A percentile compares a stretch with the other conserved stretches of the same genome.
Conservation (phyloP, 2,797 vertebrate species). For the Coregonus ussuriensis region DNA sequence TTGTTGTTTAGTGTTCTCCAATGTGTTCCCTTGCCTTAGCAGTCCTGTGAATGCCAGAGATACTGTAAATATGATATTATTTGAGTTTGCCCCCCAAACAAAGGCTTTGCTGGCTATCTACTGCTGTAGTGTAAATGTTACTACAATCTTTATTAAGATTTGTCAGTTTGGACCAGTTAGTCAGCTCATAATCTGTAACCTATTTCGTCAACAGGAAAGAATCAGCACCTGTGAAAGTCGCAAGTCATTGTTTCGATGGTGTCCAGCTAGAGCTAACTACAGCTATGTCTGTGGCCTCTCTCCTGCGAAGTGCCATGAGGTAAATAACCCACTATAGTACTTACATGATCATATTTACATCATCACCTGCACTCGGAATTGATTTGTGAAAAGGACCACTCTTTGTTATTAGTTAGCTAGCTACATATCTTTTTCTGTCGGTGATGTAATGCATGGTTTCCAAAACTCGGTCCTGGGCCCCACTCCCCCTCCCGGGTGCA, state of each 20-base stretch:
- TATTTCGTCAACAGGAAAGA: not conserved
- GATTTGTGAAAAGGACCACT: too few relatives aligned
- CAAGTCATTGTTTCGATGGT: not conserved
- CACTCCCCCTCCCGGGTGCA: too few relatives aligned
- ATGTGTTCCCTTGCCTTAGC: not conserved
- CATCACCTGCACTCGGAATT: not conserved
- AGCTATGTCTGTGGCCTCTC: constrained; percentile 63
- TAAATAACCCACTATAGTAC: constrained; percentile 18
- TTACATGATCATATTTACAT: not conserved
- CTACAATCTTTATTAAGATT: not conserved
- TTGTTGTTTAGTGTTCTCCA: not conserved
- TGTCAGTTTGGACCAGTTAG: not conserved
- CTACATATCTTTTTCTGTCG: too few relatives aligned
- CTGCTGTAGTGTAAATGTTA: not conserved
- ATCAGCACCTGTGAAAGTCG: not conserved
- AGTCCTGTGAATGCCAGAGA: not conserved
- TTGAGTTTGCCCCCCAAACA: not conserved
- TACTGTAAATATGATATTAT: not conserved
- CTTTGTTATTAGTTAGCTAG: too few relatives aligned
- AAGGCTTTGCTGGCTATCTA: not conserved
- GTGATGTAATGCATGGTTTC: not conserved
- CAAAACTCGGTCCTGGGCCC: too few relatives aligned
- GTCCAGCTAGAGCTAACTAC: not conserved
- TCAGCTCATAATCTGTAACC: not conserved
- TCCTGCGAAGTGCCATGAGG: constrained; percentile 68